These are phyloP conservation scores for Chrysina gloriosa DNA, from an alignment of 2,888 invertebrate species.

Conservation along the genomic window DNA sequence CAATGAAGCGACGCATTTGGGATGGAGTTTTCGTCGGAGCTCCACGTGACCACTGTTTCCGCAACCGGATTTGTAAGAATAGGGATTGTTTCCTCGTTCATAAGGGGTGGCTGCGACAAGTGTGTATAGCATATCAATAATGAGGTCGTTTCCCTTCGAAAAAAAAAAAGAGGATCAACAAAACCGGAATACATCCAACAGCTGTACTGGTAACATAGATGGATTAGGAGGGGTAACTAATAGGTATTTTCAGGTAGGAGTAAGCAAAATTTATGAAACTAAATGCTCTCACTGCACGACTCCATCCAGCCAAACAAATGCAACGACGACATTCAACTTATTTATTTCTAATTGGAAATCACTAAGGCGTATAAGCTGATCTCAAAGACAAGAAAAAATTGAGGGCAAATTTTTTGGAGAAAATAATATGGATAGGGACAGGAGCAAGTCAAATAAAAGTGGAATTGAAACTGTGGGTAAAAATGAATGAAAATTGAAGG, in stretches of 20 bases:
- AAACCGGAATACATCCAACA: conserved; percentile 26
- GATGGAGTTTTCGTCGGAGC: conserved; percentile 13
- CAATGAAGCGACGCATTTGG: conserved; percentile 23
- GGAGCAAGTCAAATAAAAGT: no score
- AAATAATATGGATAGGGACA: no score
- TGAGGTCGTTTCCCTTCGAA: conserved; percentile 36
- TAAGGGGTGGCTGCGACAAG: conserved; percentile 27
- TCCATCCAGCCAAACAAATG: no score
- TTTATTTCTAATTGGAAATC: no score
- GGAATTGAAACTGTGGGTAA: no score
- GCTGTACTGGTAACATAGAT: conserved; percentile 2
- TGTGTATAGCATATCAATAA: conserved; percentile 26
- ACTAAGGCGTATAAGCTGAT: no score
- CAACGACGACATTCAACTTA: no score
- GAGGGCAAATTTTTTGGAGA: no score
- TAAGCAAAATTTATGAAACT: not conserved
- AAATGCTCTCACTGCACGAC: no score
- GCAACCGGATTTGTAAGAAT: conserved; percentile 30
- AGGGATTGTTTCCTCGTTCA: conserved; percentile 29
- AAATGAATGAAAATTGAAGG: no score
- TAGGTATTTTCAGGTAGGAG: not conserved
- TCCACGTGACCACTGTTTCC: conserved; percentile 33
- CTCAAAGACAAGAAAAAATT: no score
- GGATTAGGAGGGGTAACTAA: not conserved
- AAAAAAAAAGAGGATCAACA: conserved; percentile 25